These are phyloP conservation scores for Tricholauxania praeusta DNA, from an alignment of 2,888 invertebrate species.

Conservation along the genomic window DNA sequence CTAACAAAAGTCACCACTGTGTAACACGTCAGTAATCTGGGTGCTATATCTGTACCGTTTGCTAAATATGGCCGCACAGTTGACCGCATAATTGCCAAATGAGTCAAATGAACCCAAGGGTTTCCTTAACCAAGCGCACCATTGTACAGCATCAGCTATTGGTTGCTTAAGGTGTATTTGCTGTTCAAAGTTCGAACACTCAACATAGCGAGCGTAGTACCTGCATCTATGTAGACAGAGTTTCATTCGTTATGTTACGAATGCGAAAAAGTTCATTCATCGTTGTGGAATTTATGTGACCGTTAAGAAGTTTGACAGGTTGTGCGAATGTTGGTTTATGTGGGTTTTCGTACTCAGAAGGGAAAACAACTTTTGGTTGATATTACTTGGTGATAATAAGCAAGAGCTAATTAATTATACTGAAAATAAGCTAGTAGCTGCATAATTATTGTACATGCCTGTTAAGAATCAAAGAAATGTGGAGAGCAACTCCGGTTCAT, in stretches of 20 bases:
- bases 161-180: neutral
- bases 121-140: neutral
- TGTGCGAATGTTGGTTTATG: neutral
- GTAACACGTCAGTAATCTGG: no score
- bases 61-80: neutral
- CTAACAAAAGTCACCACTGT: neutral
- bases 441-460: no score
- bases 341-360: no score
- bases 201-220: no score
- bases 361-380: no score
- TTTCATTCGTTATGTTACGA: neutral
- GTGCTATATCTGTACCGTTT: neutral
- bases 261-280: slow-evolving; percentile 15
- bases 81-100: slow-evolving; percentile 17
- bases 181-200: neutral
- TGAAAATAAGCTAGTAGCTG: no score
- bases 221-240: no score
- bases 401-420: no score
- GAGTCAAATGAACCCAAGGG: slow-evolving; percentile 13
- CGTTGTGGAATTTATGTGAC: slow-evolving; percentile 17
- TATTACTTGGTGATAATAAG: no score
- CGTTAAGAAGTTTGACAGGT: slow-evolving; percentile 10
- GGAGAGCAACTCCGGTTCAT: no score
- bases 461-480: no score
- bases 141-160: slow-evolving; percentile 4